Conservation (phyloP, 2,113 vertebrate species). For the Phalacrocorax aristotelis region DNA sequence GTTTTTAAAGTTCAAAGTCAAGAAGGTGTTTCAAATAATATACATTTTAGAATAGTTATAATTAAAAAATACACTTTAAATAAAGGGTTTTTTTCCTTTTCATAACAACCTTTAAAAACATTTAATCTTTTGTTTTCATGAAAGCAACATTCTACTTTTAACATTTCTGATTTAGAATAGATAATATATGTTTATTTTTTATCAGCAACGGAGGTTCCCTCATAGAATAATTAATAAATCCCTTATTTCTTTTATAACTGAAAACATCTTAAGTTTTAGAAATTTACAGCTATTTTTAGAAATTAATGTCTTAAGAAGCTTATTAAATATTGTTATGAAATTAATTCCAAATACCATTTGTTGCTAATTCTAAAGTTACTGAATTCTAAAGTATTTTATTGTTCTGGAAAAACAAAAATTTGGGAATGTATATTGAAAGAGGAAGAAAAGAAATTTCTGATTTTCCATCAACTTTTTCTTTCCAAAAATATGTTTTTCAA, state of each 20-base stretch:
- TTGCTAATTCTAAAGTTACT: neutral
- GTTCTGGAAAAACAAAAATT: neutral
- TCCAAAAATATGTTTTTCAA: neutral
- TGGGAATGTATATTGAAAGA: neutral
- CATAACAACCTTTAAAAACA: neutral
- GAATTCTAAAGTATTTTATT: neutral
- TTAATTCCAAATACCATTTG: neutral
- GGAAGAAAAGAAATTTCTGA: neutral
- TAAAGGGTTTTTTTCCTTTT: neutral
- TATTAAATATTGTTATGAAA: neutral
- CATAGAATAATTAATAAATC: neutral
- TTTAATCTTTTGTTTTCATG: neutral
- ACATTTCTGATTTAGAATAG: neutral
- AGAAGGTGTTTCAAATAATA: neutral
- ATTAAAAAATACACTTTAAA: neutral
- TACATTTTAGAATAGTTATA: neutral
- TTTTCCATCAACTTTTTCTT: neutral
- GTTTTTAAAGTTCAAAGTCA: neutral
- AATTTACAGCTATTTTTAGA: neutral
- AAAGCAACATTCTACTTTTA: neutral
- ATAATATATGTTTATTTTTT: neutral
- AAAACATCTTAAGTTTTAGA: neutral
- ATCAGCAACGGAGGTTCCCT: neutral
- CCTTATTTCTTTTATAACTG: neutral
- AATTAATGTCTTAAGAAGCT: neutral